Percentiles rank a stretch among this genome's conserved stretches.
Evolutionary conservation across 1,140 invertebrate species (phyloP).

Genomic region (Drosophila cardini): DNA sequence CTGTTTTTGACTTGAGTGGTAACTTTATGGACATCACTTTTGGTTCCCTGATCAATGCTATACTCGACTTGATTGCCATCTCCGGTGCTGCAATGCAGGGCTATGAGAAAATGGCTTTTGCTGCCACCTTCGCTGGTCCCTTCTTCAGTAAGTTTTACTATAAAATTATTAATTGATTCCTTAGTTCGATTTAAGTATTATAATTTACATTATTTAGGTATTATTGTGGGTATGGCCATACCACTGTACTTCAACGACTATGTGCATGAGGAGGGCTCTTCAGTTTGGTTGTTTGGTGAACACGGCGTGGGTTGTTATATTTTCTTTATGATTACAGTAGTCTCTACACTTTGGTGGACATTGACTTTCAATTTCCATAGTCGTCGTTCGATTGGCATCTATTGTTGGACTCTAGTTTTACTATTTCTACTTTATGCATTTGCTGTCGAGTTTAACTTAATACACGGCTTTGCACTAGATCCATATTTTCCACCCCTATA

Average conservation of each 20-base stretch:
- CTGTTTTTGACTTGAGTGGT: neutral
- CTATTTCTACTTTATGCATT: slow-evolving; percentile 29
- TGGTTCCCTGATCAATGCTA: slow-evolving; percentile 15
- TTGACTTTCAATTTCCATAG: slow-evolving; percentile 44
- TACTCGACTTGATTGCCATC: slow-evolving; percentile 47
- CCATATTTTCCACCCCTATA: neutral
- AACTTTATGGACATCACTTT: slow-evolving; percentile 47
- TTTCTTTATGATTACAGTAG: slow-evolving; percentile 38
- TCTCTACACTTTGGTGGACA: slow-evolving; percentile 27
- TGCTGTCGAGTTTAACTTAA: neutral
- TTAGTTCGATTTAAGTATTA: neutral
- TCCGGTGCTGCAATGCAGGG: slow-evolving; percentile 41
- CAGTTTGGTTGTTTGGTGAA: slow-evolving; percentile 25
- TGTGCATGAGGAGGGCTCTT: neutral
- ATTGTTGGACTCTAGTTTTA: slow-evolving; percentile 28
- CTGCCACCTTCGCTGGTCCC: slow-evolving; percentile 49
- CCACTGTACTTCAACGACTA: slow-evolving; percentile 14
- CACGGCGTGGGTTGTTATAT: slow-evolving; percentile 48
- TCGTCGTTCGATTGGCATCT: slow-evolving; percentile 55
- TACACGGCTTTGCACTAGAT: slow-evolving; percentile 35
- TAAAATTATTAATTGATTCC: neutral
- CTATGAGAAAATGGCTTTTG: slow-evolving; percentile 66
- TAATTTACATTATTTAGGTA: slow-evolving; percentile 23
- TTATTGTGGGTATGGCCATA: slow-evolving; percentile 25
- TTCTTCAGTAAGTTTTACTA: slow-evolving; percentile 47